These are phyloP conservation scores for Autographa gamma DNA, from an alignment of 2,888 invertebrate species.

Conservation along the genomic window DNA sequence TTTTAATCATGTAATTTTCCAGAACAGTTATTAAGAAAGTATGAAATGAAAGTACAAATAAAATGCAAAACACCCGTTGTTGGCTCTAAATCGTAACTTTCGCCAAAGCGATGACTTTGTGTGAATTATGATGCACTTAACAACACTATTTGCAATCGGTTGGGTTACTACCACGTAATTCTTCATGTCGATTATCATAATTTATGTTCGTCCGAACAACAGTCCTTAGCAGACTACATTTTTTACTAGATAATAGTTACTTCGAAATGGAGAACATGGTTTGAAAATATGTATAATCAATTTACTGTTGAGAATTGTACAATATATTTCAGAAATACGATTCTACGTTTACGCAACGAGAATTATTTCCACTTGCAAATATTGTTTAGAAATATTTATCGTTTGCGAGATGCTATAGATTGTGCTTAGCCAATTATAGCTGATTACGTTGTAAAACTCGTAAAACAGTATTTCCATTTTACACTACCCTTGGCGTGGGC, in stretches of 20 bases:
- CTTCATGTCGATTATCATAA: constrained; percentile 59
- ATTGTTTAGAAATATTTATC: constrained; percentile 36
- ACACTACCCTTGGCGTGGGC: constrained; percentile 59
- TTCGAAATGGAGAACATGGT: constrained; percentile 23
- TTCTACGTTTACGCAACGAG: constrained; percentile 32
- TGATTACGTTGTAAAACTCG: constrained; percentile 35
- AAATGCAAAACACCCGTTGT: constrained; percentile 57
- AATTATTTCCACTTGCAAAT: constrained; percentile 38
- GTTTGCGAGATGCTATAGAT: constrained; percentile 22
- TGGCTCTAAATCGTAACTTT: constrained; percentile 56
- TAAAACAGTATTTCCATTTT: constrained; percentile 40
- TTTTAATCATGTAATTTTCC: constrained; percentile 44
- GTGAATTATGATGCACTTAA: constrained; percentile 67
- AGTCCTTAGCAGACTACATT: constrained; percentile 25
- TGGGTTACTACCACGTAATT: constrained; percentile 56
- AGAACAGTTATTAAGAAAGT: constrained; percentile 57
- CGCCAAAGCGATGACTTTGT: constrained; percentile 56
- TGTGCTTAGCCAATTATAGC: constrained; percentile 34
- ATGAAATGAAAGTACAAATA: constrained; percentile 60
- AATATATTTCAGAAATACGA: constrained; percentile 36
- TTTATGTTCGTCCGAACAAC: constrained; percentile 43
- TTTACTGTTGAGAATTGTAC: constrained; percentile 22
- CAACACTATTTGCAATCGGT: constrained; percentile 60
- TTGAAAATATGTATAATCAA: constrained; percentile 29
- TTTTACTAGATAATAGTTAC: constrained; percentile 29